Evolutionary conservation across 2,888 invertebrate genomes (phyloP), one percentile per base, ranked within the genome.

Genomic region (Eristalis arbustorum): DNA sequence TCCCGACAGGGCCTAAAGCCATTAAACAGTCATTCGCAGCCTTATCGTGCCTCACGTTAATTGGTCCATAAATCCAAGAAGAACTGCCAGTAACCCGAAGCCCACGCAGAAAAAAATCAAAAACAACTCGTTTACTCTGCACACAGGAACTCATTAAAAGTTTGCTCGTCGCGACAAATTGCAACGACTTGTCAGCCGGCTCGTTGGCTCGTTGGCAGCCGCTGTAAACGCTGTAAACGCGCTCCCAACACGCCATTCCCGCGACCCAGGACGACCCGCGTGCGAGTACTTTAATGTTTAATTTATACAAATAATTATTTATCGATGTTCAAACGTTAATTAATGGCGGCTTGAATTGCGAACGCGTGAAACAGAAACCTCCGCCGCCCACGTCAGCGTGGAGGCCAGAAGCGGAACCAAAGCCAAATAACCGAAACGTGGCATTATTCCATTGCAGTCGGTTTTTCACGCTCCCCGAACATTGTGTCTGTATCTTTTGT

Each of bases 281-380:
- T 31, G 31, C 31, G 31, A 31, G 14, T 62, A 49, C 37, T 37
- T 57, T 61, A 61, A 22, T 56, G 37, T 83, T 56, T 25, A 78
- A 61, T 64, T 78, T 61, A 64, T 78, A 73, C 49, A 77, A 85
- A 73, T 69, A 76, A 81, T 75, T 76, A 81, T 85, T 85, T 82
- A 77, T 77, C 73, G 85, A 49, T 72, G 77, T 77, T 85, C 76
- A 77, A 84, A 85, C 57, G 77, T 82, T 85, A 85, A 85, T 85
- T 85, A 85, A 77, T 69, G 76, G 62, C 31, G 82, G 67, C 25
- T 76, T 72, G 49, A 76, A 63, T 81, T 72, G 40, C 28, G 69
- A 66, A 37, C 71, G 68, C 71, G 49, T 69, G 69, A 68, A 73
- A 72, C 59, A 61, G 49, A 61, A 73, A 72, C 71, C 25, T 25